Conservation (phyloP, 2,888 invertebrate species). For the Idaea dimidiata region DNA sequence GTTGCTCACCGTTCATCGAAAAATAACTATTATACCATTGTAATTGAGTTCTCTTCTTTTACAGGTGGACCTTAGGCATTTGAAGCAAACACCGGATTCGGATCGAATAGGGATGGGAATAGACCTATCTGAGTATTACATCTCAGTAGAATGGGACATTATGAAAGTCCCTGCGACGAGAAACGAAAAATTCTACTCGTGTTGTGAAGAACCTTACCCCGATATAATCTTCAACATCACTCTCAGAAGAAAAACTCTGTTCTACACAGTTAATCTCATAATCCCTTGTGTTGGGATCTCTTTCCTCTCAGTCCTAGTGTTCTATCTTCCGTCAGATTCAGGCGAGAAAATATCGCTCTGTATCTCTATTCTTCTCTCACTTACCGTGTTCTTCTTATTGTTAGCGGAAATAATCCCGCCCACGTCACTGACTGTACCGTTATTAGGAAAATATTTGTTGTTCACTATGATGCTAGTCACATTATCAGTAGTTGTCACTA, state of each 20-base stretch:
- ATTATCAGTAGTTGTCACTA: conserved; percentile 95
- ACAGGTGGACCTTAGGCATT: conserved; percentile 94
- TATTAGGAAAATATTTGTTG: conserved; percentile 94
- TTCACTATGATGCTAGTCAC: conserved; percentile 98
- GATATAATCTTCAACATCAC: conserved; percentile 99
- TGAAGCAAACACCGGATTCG: conserved; percentile 92
- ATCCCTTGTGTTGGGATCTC: conserved; percentile 98
- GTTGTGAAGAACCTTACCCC: conserved; percentile 97
- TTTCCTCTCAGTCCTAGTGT: conserved; percentile 97
- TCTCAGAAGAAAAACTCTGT: conserved; percentile 95
- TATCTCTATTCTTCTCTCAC: conserved; percentile 94
- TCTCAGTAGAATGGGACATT: conserved; percentile 99
- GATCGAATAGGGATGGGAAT: conserved; percentile 94
- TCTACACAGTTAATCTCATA: conserved; percentile 98
- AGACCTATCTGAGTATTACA: conserved; percentile 96
- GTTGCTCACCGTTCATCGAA: conserved; percentile 13
- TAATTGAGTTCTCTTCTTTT: conserved; percentile 36
- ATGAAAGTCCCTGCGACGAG: conserved; percentile 94
- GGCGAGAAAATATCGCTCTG: conserved; percentile 99
- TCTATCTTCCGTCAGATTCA: conserved; percentile 98
- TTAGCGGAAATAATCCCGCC: conserved; percentile 97
- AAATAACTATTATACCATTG: conserved; percentile 12
- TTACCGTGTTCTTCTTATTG: conserved; percentile 96
- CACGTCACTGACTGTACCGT: conserved; percentile 94
- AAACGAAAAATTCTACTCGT: conserved; percentile 96